Percentiles rank a stretch among this genome's conserved stretches.
Conservation (phyloP, 2,113 vertebrate genomes). For the Anhinga anhinga region DNA sequence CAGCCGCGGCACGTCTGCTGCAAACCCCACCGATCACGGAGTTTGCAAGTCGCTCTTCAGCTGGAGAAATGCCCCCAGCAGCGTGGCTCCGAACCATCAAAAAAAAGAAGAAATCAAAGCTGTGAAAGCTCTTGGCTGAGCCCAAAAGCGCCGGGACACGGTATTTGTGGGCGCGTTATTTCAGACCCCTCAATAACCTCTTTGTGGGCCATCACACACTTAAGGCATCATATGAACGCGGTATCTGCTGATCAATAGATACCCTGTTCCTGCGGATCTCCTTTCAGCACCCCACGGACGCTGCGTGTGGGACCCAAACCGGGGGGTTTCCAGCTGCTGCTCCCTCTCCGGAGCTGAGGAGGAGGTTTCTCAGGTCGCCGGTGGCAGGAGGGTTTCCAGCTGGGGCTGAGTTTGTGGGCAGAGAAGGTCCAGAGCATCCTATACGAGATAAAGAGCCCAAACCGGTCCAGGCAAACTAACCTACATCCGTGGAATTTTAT, state of each 20-base stretch:
- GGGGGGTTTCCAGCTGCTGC: neutral
- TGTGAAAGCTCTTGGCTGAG: neutral
- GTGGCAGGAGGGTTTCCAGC: neutral
- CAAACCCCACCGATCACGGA: neutral
- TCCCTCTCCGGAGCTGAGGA: neutral
- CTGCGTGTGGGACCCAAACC: neutral
- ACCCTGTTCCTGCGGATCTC: neutral
- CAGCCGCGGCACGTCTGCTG: rapidly evolving
- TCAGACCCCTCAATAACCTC: neutral
- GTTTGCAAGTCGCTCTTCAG: neutral
- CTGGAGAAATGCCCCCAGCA: neutral
- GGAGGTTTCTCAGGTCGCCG: neutral
- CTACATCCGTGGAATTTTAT: neutral
- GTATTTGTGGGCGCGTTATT: neutral
- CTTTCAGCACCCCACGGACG: rapidly evolving
- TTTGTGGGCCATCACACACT: neutral
- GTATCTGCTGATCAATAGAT: no score
- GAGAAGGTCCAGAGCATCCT: neutral
- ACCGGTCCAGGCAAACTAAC: neutral
- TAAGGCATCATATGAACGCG: rapidly evolving
- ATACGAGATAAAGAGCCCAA: neutral
- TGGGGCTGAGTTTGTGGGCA: neutral
- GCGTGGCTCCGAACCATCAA: neutral
- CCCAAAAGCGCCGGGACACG: neutral
- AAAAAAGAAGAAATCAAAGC: neutral